Percentiles rank a stretch among this genome's conserved stretches.
Conservation (phyloP, 2,113 vertebrate species). For the Aegotheles bennettii region DNA sequence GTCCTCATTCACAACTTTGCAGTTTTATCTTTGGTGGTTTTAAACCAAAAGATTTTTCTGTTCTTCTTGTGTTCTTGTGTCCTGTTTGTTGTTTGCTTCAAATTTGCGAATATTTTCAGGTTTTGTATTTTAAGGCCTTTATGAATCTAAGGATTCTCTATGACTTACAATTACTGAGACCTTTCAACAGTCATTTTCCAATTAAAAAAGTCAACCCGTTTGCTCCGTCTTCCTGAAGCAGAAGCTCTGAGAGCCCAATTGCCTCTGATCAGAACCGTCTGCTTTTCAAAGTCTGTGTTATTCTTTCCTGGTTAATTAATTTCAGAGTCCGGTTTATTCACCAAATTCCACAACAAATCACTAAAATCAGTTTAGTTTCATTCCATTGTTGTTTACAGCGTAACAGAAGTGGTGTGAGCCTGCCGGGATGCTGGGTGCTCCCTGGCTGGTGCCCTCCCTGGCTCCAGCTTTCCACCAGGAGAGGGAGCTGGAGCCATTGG, state of each 20-base stretch:
- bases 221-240: neutral
- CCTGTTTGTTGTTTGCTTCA: neutral
- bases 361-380: neutral
- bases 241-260: rapidly evolving
- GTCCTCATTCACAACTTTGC: neutral
- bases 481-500: conserved; percentile 73
- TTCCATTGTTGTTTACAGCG: neutral
- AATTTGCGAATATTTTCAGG: neutral
- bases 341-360: neutral
- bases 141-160: neutral
- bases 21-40: neutral
- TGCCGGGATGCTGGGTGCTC: neutral
- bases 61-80: neutral
- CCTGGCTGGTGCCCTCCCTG: neutral
- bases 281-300: rapidly evolving
- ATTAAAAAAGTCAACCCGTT: rapidly evolving
- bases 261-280: neutral
- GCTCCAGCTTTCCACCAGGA: conserved; percentile 54
- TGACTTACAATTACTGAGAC: neutral
- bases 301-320: neutral
- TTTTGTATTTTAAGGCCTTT: neutral
- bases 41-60: neutral
- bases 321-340: neutral
- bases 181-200: neutral
- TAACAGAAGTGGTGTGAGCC: neutral